Percentiles rank a stretch among this genome's conserved stretches.
These are phyloP conservation scores for Centroberyx gerrardi DNA, from an alignment of 2,797 vertebrate genomes.

Conservation along the genomic window DNA sequence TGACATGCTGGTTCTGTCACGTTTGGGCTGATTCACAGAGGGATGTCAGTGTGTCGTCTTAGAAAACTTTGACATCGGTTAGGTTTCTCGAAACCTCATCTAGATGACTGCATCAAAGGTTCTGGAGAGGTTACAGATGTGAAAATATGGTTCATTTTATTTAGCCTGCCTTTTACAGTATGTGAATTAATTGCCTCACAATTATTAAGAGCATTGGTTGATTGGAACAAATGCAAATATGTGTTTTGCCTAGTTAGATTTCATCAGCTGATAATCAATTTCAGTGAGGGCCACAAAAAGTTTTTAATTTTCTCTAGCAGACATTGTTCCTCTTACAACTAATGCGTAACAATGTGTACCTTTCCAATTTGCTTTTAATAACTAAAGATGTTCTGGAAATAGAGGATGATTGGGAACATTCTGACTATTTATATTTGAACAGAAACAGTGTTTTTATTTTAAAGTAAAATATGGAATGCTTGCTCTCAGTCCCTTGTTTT, in stretches of 20 bases:
- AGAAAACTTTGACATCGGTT: background rate
- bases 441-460: constrained; percentile 12
- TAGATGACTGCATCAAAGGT: constrained; percentile 10
- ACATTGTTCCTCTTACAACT: constrained; percentile 4
- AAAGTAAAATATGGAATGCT: constrained; percentile 25
- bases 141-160: too few species aligned
- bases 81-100: constrained; percentile 2
- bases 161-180: too few species aligned
- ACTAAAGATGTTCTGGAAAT: constrained; percentile 41
- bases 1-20: constrained; percentile 34
- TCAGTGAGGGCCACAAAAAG: constrained; percentile 22
- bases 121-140: background rate
- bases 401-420: constrained; percentile 22
- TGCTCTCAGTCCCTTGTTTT: constrained; percentile 20
- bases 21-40: constrained; percentile 21
- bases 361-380: constrained; percentile 32
- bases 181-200: constrained; percentile 6
- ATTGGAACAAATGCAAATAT: constrained; percentile 24
- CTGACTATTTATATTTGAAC: constrained; percentile 25
- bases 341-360: background rate
- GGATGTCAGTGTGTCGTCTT: background rate
- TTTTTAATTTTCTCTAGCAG: constrained; percentile 1
- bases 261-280: background rate
- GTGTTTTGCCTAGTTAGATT: constrained; percentile 7
- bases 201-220: background rate